phyloP scores from a whole-genome alignment of 2,113 vertebrate species.

The Ptyas mucosa region DNA sequence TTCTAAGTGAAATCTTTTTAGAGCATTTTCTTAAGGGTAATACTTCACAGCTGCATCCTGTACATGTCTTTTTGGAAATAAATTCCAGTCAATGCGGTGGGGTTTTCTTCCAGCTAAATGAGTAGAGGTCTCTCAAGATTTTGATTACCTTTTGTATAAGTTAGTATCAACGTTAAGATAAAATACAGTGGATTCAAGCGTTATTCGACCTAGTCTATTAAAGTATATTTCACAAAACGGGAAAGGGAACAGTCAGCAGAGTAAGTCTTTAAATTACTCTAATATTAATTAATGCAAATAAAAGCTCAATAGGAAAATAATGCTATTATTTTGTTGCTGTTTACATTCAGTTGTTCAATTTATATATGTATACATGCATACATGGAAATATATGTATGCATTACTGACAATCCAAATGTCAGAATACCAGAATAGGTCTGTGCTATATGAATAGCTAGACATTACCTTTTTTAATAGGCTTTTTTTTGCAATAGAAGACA shows the following conservation, averaged over 20 bases:
- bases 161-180: not conserved
- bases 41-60: not conserved
- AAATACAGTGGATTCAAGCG: not conserved
- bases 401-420: not conserved
- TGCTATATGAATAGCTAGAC: not conserved
- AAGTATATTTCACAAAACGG: slow-evolving; percentile 14
- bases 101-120: not conserved
- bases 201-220: not conserved
- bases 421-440: not conserved
- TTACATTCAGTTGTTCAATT: not conserved
- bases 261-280: not conserved
- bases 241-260: not conserved
- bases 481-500: not conserved
- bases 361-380: not conserved
- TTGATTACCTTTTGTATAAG: not conserved
- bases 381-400: not conserved
- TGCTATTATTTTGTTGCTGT: not conserved
- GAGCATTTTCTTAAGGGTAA: not conserved
- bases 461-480: not conserved
- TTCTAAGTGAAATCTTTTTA: not conserved
- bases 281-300: not conserved
- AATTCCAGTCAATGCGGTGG: not conserved
- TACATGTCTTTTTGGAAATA: not conserved
- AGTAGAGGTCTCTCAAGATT: not conserved
- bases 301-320: not conserved